Percentiles rank a stretch among this genome's conserved stretches.
Conservation (phyloP, 2,797 vertebrate species). For the Galago senegalensis region DNA sequence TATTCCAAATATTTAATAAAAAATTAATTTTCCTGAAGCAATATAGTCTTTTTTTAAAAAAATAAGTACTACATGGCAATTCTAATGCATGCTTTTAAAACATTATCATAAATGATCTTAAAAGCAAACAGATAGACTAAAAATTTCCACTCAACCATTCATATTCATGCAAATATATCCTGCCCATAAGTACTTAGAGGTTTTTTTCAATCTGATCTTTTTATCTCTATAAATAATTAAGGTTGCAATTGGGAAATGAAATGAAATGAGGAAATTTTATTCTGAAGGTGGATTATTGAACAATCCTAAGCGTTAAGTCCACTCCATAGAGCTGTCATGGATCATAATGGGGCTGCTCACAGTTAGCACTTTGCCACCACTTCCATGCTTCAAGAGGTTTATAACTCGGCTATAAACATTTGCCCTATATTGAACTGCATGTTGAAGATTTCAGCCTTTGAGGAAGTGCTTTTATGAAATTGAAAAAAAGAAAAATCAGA, state of each 20-base stretch:
- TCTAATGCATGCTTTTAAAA: constrained; percentile 38
- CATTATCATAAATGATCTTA: constrained; percentile 53
- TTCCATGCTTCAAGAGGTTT: constrained; percentile 30
- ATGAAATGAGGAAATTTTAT: constrained; percentile 66
- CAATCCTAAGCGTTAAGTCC: constrained; percentile 15
- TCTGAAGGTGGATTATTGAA: constrained; percentile 5
- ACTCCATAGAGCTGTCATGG: constrained; percentile 11
- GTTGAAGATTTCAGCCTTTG: neutral
- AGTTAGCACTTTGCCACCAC: neutral
- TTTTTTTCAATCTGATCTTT: constrained; percentile 58
- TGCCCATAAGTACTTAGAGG: neutral
- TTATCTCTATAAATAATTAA: constrained; percentile 60
- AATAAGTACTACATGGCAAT: neutral
- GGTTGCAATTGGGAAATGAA: constrained; percentile 12
- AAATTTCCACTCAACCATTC: constrained; percentile 36
- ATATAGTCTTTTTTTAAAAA: neutral
- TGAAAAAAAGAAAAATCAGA: neutral
- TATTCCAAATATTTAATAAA: constrained; percentile 29
- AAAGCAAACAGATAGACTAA: constrained; percentile 33
- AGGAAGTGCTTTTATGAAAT: constrained; percentile 28
- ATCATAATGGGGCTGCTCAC: constrained; percentile 8
- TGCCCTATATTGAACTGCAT: neutral
- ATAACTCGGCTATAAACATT: neutral
- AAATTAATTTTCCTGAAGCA: constrained; percentile 27
- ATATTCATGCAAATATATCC: constrained; percentile 38